Conservation (phyloP, 2,888 invertebrate species). For the Ichneumon xanthorius region DNA sequence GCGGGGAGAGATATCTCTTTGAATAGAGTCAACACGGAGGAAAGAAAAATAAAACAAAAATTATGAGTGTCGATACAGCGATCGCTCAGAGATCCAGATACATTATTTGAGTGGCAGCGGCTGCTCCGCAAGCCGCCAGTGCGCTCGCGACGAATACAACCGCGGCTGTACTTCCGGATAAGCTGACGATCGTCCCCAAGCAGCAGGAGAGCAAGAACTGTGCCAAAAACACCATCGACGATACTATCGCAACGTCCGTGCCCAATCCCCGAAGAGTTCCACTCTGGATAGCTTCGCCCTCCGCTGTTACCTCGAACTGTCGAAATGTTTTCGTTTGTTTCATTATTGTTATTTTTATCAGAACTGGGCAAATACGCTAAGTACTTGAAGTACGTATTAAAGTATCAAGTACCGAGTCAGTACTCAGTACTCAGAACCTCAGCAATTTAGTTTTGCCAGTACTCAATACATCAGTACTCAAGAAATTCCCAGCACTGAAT, state of each 20-base stretch:
- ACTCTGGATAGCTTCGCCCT: slow-evolving; percentile 86
- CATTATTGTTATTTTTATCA: slow-evolving; percentile 3
- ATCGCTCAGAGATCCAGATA: slow-evolving; percentile 92
- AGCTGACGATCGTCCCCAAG: slow-evolving; percentile 93
- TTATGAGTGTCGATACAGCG: neutral
- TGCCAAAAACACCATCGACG: slow-evolving; percentile 98
- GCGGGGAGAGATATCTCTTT: slow-evolving; percentile 30
- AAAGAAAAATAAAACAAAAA: slow-evolving; percentile 4
- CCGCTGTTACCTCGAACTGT: slow-evolving; percentile 88
- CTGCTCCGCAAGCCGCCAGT: slow-evolving; percentile 93
- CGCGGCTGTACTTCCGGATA: slow-evolving; percentile 94
- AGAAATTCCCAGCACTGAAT: no score
- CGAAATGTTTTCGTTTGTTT: slow-evolving; percentile 67
- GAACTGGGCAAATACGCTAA: no score
- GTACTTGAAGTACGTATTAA: no score
- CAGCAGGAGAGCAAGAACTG: slow-evolving; percentile 95
- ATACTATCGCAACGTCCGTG: slow-evolving; percentile 97
- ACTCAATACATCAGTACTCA: no score
- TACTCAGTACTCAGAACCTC: no score
- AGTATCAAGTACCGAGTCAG: no score
- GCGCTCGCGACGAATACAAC: slow-evolving; percentile 94
- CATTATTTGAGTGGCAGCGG: slow-evolving; percentile 94
- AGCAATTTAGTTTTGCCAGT: no score
- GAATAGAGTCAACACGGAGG: slow-evolving; percentile 5
- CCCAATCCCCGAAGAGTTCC: slow-evolving; percentile 94